Evolutionary conservation across 2,888 invertebrate genomes (phyloP), one percentile per base, ranked within the genome.

Genomic region (Drosophila lacicola): DNA sequence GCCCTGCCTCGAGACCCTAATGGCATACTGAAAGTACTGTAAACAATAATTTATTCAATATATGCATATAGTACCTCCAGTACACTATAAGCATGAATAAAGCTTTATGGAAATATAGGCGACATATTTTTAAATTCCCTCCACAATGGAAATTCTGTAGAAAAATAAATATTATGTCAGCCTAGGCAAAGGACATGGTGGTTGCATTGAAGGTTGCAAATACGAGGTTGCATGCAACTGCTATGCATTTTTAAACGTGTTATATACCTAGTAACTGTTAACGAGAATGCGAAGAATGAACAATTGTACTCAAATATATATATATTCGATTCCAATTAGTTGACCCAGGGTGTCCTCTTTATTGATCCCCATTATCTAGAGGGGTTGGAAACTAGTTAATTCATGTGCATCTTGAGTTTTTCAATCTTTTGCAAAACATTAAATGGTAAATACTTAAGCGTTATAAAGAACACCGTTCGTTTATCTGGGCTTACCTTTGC

Each of bases 31-130:
- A 33, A 10, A 37, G 19, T 9, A 25, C 14, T n/a, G 39, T 29
- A 25, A 67, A 34, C 55, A 60, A 65, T 74, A 60, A 74, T 61
- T 74, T 74, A 74, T 74, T 67, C 74, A 68, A 63, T 63, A 57
- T 56, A 14, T 51, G 51, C 29, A 14, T 63, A 29, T 29, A 34
- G 39, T n/a, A 2, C 37, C 17, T 2, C 39, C 54, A 13, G 65
- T 41, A 44, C 47, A 42, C 36, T 47, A 10, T 34, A 63, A 53
- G n/a, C 41, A 39, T 63, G 53, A 51, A 46, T 19, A 17, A 4
- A 37, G 62, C 39, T 49, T 21, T 34, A 1, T 21, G 33, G 29
- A 29, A 19, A 36, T 9, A 21, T 41, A 19, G 49, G 21, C 19
- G 4, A 5, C 19, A 9, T n/a, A 34, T 34, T 41, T 14, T 33